Base-by-base conservation (phyloP, 2,888 invertebrate species). In the Drosophila meridionalis region DNA sequence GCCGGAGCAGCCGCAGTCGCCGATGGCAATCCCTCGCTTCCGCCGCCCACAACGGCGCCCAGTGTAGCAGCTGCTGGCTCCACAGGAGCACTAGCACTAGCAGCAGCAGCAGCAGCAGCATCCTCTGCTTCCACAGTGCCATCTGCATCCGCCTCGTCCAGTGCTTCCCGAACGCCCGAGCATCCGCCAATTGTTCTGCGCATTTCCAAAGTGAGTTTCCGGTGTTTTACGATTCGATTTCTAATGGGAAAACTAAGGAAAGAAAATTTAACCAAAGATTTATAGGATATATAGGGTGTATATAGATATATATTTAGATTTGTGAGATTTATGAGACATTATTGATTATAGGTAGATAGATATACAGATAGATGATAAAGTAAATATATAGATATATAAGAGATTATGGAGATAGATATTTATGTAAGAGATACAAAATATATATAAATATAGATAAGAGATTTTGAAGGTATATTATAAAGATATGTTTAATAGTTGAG, bases 141-240 rank as follows among this genome's bases (percentile, higher is more conserved):
- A 53, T 68, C 69, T 40, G 64, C 60, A 45, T 77, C 73, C 59
- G 76, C 82, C 56, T 72, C 87, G 34, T 73, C 89, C 12, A 84
- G 89, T 61, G 85, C 89, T 7, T 78, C 91, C 38, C 92, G 92
- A 70, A 91, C 92, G 34, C 92, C 92, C 6, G 93, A 94, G 80
- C 95, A 96, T 92, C 97, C 97, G 52, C 97, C 97, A 32, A 98
- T 98, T 90, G 97, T 97, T 63, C 94, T 98, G 77, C 95, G 97
- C 93, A 98, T 98, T 94, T 97, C 97, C 80, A 96, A 97, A 93
- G 96, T 93, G 80, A 90, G 78, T 76, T 11, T 42, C 11, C 12
- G 36, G 2, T 34, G 6, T 40, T 36, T 32, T 30, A 42, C 4
- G 47, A 38, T 26, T 5, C 26, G 26, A 45, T n/a, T 47, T 36